Base-by-base conservation (phyloP, 2,113 vertebrate genomes). In the Chlorodrepanis virens region DNA sequence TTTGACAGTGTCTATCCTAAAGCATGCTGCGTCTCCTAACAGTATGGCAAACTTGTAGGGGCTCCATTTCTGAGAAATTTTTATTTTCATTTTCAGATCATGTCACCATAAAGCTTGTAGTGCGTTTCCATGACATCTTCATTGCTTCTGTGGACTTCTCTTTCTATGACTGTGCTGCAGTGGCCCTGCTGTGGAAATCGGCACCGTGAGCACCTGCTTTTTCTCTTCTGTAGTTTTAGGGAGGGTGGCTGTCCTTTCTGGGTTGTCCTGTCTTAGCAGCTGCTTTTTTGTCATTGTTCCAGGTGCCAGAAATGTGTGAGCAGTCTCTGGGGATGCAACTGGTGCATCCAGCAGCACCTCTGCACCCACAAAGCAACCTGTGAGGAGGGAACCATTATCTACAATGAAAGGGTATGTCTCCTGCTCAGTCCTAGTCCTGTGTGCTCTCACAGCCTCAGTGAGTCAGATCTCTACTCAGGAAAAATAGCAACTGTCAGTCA, bases 301-400 rank as follows among this genome's bases (percentile, higher is more conserved):
- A 99, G 99, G 76, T 99, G 99, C 94, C 99, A 97, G 57, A 99
- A 98, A 65, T 99, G 99, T 24, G 99, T 99, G 93, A 97, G 98
- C 96, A 99, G 99, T 95, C 98, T 88, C 49, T 99, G 99, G 99
- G 98, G 99, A 39, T 99, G 99, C 93, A 99, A 99, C 97, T 99
- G 99, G 99, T 99, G 99, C 24, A 97, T 99, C 89, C 99, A 99
- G 94, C 98, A 99, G 92, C 99, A 99, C 89, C 93, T 97, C 24
- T 99, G 99, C 70, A 99, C 99, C 13, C 99, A 99, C 97, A 99
- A 99, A 96, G 94, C 98, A 56, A 87, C 96, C 18, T 99, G 99
- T 81, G 98, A 99, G 40, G 96, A 98, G 20, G 99, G 99, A 22
- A 97, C 98, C 20, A 98, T 99, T 95, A 99, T 99, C 95, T 98